A percentile compares a stretch with the other conserved stretches of the same genome.
Conservation (phyloP, 2,113 vertebrate species). For the Eudyptes chrysolophus region DNA sequence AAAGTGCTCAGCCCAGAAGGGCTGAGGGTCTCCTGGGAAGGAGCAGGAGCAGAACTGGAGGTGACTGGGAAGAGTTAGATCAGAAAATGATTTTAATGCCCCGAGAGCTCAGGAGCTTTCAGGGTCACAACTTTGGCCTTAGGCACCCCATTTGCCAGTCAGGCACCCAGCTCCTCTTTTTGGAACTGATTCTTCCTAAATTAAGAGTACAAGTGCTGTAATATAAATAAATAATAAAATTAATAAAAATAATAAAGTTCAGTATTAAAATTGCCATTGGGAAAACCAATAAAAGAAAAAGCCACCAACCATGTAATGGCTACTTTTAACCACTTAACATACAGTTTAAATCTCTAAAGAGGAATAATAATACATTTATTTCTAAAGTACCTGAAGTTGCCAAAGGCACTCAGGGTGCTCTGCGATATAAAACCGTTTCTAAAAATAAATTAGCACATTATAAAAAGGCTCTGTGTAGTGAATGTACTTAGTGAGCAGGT, state of each 20-base stretch:
- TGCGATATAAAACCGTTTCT: constrained; percentile 54
- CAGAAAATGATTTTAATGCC: not conserved
- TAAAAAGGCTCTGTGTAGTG: constrained; percentile 29
- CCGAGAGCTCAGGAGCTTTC: not conserved
- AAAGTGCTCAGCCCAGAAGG: not conserved
- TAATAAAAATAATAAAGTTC: constrained; percentile 66
- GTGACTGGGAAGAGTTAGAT: not conserved
- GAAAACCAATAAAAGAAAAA: constrained; percentile 63
- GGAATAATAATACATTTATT: constrained; percentile 70
- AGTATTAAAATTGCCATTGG: constrained; percentile 49
- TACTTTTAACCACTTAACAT: constrained; percentile 69
- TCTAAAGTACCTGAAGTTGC: constrained; percentile 67
- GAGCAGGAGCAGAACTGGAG: not conserved
- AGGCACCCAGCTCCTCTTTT: not conserved
- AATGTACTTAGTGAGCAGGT: constrained; percentile 43
- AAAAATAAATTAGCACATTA: constrained; percentile 66
- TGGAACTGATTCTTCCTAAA: not conserved
- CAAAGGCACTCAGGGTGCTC: constrained; percentile 67
- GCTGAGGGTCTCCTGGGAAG: not conserved
- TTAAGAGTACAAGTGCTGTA: constrained; percentile 8
- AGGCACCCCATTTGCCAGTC: not conserved
- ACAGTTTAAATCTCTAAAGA: constrained; percentile 70
- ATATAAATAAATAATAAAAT: constrained; percentile 68
- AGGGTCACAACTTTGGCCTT: not conserved
- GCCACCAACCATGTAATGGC: constrained; percentile 63